These are phyloP conservation scores for Liopterus haemorrhoidalis DNA, from an alignment of 2,888 invertebrate species.

Conservation along the genomic window DNA sequence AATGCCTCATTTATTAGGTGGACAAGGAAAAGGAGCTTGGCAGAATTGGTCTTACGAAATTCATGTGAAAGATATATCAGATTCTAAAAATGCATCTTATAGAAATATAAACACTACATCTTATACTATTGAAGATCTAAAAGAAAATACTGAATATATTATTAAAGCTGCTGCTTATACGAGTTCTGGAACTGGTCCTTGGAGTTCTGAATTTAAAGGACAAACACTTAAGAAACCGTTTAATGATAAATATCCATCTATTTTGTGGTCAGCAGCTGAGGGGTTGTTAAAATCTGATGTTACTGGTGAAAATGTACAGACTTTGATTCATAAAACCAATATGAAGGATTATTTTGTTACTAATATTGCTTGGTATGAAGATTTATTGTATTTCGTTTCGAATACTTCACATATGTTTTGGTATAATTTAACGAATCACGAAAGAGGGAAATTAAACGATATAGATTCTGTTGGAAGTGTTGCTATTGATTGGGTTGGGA, in stretches of 20 bases:
- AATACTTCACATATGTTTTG: slow-evolving; percentile 65
- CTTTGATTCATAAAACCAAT: slow-evolving; percentile 56
- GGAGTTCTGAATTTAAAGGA: slow-evolving; percentile 69
- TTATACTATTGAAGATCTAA: slow-evolving; percentile 61
- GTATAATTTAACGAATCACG: slow-evolving; percentile 61
- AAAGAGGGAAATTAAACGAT: slow-evolving; percentile 54
- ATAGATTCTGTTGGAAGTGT: slow-evolving; percentile 71
- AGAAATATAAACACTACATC: slow-evolving; percentile 54
- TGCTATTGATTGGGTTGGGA: slow-evolving; percentile 87
- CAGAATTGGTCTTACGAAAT: slow-evolving; percentile 76
- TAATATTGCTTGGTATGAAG: slow-evolving; percentile 73
- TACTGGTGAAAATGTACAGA: slow-evolving; percentile 68
- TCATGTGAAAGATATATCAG: slow-evolving; percentile 54
- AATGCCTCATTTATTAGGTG: slow-evolving; percentile 67
- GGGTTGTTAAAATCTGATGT: slow-evolving; percentile 77
- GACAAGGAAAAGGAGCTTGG: slow-evolving; percentile 64
- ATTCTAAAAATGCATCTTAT: slow-evolving; percentile 43
- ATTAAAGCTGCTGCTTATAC: slow-evolving; percentile 77
- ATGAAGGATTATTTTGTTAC: slow-evolving; percentile 59
- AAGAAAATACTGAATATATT: slow-evolving; percentile 68
- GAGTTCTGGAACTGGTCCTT: slow-evolving; percentile 70
- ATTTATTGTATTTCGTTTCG: slow-evolving; percentile 68
- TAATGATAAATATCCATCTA: slow-evolving; percentile 54
- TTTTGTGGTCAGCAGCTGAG: slow-evolving; percentile 70
- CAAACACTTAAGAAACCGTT: slow-evolving; percentile 57